Percentiles rank a stretch among this genome's conserved stretches.
Evolutionary conservation across 1,140 invertebrate species (phyloP).

Genomic region (Oedothorax gibbosus): DNA sequence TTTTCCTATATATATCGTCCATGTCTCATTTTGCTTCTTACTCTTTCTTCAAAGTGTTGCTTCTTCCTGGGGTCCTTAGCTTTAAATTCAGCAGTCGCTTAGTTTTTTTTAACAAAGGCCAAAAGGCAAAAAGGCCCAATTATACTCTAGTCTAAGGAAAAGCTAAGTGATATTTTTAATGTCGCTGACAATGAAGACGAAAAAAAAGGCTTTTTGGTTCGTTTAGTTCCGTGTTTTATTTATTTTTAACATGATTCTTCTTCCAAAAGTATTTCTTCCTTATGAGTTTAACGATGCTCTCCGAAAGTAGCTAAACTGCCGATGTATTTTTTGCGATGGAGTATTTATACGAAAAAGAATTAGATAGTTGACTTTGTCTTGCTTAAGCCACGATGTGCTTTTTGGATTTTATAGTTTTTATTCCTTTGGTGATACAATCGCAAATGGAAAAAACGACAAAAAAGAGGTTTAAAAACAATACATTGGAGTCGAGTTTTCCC

Average conservation of each 20-base stretch:
- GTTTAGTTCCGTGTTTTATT: neutral
- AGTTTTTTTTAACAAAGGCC: constrained; percentile 36
- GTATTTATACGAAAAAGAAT: constrained; percentile 40
- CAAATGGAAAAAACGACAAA: neutral
- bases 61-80: constrained; percentile 19
- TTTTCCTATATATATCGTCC: constrained; percentile 1
- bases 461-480: constrained; percentile 19
- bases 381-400: constrained; percentile 15
- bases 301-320: constrained; percentile 44
- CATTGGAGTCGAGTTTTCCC: constrained; percentile 10
- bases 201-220: constrained; percentile 32
- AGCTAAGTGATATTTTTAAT: constrained; percentile 53
- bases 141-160: constrained; percentile 39
- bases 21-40: constrained; percentile 40
- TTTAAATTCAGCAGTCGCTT: constrained; percentile 22
- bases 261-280: neutral
- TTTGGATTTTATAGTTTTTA: constrained; percentile 24
- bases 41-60: constrained; percentile 20
- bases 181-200: constrained; percentile 36
- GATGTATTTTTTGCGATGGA: constrained; percentile 32
- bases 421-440: neutral
- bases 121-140: constrained; percentile 46
- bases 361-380: constrained; percentile 45
- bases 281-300: neutral
- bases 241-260: constrained; percentile 25